phyloP scores from a whole-genome alignment of 1,140 invertebrate species.

The Maniola jurtina region DNA sequence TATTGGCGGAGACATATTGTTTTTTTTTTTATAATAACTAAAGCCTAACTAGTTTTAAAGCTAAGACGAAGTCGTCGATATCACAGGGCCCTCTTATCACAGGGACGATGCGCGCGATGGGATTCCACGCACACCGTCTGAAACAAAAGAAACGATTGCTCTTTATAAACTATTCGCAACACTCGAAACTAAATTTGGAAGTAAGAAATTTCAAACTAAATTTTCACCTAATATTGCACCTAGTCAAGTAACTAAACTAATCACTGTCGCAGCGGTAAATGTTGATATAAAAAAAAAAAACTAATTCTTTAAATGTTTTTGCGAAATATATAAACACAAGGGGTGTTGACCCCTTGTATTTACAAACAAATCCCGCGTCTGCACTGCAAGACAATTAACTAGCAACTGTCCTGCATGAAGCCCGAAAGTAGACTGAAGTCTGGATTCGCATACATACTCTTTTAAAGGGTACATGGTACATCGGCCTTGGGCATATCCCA shows the following conservation, averaged over 20 bases:
- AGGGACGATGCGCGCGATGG: conserved; percentile 72
- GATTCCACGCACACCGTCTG: conserved; percentile 74
- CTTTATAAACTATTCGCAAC: conserved; percentile 24
- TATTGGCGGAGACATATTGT: conserved; percentile 56
- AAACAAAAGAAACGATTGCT: conserved; percentile 59
- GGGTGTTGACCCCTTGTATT: conserved; percentile 62
- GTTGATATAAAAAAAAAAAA: conserved; percentile 25
- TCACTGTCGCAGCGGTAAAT: background rate
- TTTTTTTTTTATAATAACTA: conserved; percentile 50
- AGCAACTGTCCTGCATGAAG: conserved; percentile 57
- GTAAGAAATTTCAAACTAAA: background rate
- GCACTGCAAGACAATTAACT: conserved; percentile 32
- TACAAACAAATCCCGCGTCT: conserved; percentile 57
- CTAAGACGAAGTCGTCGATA: conserved; percentile 76
- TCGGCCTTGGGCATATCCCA: conserved; percentile 68
- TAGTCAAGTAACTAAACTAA: conserved; percentile 20
- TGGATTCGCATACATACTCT: conserved; percentile 60
- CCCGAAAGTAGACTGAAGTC: conserved; percentile 69
- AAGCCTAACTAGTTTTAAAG: conserved; percentile 75
- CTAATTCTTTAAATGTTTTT: conserved; percentile 25
- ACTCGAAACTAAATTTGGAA: conserved; percentile 1
- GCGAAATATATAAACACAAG: conserved; percentile 39
- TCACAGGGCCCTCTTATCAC: conserved; percentile 77
- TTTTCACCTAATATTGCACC: conserved; percentile 24
- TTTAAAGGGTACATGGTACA: conserved; percentile 58